Evolutionary conservation across 2,888 invertebrate species (phyloP).

Genomic region (Cremastinae sp.): DNA sequence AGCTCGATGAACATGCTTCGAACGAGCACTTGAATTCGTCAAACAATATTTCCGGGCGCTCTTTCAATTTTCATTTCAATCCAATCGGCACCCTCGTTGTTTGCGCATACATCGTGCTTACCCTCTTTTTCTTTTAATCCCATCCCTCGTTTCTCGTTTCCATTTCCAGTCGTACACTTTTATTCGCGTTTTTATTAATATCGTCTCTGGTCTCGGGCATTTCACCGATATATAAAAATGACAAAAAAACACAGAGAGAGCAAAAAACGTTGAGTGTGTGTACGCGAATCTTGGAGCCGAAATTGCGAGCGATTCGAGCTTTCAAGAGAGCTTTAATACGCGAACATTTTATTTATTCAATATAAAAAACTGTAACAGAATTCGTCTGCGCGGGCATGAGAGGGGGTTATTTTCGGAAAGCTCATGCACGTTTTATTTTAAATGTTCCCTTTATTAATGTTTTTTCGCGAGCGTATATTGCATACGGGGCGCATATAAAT

Average conservation of each 20-base stretch:
- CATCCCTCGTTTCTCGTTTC: neutral
- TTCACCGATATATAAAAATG: conserved; percentile 15
- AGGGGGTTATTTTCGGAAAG: too few species aligned
- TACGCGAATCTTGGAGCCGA: too few species aligned
- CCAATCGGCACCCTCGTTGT: too few species aligned
- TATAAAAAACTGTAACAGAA: too few species aligned
- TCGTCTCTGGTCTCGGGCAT: conserved; percentile 4
- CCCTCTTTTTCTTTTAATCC: conserved; percentile 1
- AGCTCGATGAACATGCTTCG: neutral
- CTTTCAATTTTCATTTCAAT: conserved; percentile 31
- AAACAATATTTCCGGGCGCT: conserved; percentile 22
- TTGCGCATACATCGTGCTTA: neutral
- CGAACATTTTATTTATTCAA: too few species aligned
- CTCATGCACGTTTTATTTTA: too few species aligned
- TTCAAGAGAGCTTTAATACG: too few species aligned
- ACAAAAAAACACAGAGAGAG: conserved; percentile 1
- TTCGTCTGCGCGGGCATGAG: too few species aligned
- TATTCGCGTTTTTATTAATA: conserved; percentile 13
- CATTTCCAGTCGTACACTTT: neutral
- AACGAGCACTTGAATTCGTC: conserved; percentile 9
- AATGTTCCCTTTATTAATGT: too few species aligned
- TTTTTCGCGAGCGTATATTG: too few species aligned
- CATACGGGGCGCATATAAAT: too few species aligned
- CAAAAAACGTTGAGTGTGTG: neutral
- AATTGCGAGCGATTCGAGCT: too few species aligned